Base-by-base conservation (phyloP, 2,888 invertebrate species). In the Eurytoma adleriae region DNA sequence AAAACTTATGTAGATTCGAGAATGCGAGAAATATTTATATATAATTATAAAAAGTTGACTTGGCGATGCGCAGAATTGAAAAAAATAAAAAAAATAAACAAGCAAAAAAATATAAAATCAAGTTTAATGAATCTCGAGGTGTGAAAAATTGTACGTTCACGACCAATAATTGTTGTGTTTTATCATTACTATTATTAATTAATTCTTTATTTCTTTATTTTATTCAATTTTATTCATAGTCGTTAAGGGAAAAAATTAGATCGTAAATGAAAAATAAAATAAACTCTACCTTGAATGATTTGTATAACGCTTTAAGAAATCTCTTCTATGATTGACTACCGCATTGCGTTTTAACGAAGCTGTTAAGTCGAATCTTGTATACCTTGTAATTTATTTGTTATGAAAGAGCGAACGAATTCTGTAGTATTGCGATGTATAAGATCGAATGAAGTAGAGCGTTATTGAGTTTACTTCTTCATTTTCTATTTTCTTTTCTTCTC, bases 221-320 rank as follows among this genome's bases (percentile, higher is more conserved):
- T 67, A 40, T 40, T 40, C 40, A 40, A 5, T 50, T 67, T 78
- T 67, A 16, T 62, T 56, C 18, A 30, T 78, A 79, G 50, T 75
- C n/a, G 16, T 50, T 71, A 79, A 79, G 66, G 40, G 59, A 40
- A 40, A 7, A 40, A 40, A 13, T 16, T 69, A 68, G 73, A 73
- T 57, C 50, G 54, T 73, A 79, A 73, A 62, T 40, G 40, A 40
- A 7, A 40, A 40, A 40, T 10, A 40, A 40, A 40, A 40, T 10
- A 40, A 40, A 54, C 5, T 57, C 13, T 57, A 50, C 57, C 40
- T 73, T 70, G 62, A 48, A 62, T 57, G 52, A 74, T 64, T 74
- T 71, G 61, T 75, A 75, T 71, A 75, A 75, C 30, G 70, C 71
- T 79, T 76, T 64, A 66, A 79, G 27, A 76, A 80, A 80, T 80